Evolutionary conservation across 2,888 invertebrate species (phyloP).

Genomic region (Lasioglossum figueresi): DNA sequence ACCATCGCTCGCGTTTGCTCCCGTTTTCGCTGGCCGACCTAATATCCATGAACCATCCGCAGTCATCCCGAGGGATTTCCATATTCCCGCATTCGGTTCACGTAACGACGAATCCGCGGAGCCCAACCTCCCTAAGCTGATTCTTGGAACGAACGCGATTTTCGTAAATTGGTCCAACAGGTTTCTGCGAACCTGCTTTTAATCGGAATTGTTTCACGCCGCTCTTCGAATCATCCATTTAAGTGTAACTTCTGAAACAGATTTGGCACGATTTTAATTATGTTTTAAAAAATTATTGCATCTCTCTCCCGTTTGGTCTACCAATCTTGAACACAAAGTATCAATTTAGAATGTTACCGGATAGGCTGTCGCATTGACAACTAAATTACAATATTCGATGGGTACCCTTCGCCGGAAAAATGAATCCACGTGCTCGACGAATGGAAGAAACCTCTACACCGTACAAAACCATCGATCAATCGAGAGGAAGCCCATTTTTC

Average conservation of each 20-base stretch:
- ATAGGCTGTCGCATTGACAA: not conserved
- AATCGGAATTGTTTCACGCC: not conserved
- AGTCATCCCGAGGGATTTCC: constrained; percentile 17
- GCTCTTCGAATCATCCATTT: not conserved
- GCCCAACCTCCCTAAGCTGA: not conserved
- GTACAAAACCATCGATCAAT: not conserved
- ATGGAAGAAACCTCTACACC: not conserved
- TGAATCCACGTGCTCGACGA: not conserved
- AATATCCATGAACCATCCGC: constrained; percentile 26
- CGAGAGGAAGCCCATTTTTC: not conserved
- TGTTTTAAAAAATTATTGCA: not conserved
- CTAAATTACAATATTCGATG: not conserved
- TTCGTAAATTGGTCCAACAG: not conserved
- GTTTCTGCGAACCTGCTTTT: not conserved
- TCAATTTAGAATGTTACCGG: not conserved
- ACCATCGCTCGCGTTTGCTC: constrained; percentile 28
- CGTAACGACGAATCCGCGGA: not conserved
- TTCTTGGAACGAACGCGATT: not conserved
- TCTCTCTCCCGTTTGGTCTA: not conserved
- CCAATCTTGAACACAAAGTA: not conserved
- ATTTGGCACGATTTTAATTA: not conserved
- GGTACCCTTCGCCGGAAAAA: not conserved
- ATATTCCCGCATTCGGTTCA: constrained; percentile 4
- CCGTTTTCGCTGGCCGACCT: constrained; percentile 32
- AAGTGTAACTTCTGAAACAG: not conserved